Base-by-base conservation (phyloP, 2,888 invertebrate species). In the Euplexia lucipara region DNA sequence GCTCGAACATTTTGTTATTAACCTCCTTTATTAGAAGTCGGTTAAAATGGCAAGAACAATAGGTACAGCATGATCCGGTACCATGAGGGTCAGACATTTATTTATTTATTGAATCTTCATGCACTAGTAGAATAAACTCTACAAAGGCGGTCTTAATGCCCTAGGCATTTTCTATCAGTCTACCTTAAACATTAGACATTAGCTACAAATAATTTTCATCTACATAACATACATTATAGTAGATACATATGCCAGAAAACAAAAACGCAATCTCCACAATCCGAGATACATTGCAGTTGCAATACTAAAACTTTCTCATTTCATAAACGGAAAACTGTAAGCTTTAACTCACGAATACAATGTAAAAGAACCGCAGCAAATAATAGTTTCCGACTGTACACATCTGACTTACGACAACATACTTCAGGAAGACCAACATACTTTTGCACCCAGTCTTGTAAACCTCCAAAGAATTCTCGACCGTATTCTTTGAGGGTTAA, bases 301-400 rank as follows among this genome's bases (percentile, higher is more conserved):
- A 78, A 82, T 62, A 64, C 75, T 73, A 83, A 81, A 84, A 86
- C 84, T 85, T 85, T 86, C 88, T 86, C 86, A 88, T 89, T 87
- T 84, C 85, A 87, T 87, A 88, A 86, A 86, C 87, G 87, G 89
- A 81, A 89, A 90, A 88, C 86, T 86, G 87, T 86, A 88, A 88
- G 88, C 86, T 89, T 88, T 89, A 89, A 89, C 90, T 88, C 79
- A 88, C 87, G 86, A 79, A 88, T 90, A 91, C 94, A 92, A 90
- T 92, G 93, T 92, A 88, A 88, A 83, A 70, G 84, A 90, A 93
- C 94, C 94, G 83, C 94, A 94, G 88, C 91, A 93, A 91, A 91
- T 93, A 92, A 94, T 93, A 92, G 90, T 93, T 91, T 92, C 91
- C 90, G 92, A 90, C 91, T 88, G 88, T 89, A 88, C 86, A 81